Base-by-base conservation (phyloP, 2,888 invertebrate species). In the Gymnoscelis rufifasciata region DNA sequence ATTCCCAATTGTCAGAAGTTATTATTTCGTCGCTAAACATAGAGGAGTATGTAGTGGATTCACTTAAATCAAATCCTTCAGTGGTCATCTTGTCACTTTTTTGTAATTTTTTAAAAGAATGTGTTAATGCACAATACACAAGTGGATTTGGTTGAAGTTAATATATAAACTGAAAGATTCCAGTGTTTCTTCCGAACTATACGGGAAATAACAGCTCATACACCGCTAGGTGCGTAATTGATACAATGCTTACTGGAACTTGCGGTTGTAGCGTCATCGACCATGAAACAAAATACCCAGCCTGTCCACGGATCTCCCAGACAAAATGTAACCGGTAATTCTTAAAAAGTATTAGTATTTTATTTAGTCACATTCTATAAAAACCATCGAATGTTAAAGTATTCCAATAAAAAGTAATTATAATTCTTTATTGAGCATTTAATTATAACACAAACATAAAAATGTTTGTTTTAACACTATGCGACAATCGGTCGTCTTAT, bases 191-290 rank as follows among this genome's bases (percentile, higher is more conserved):
- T 38, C 27, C 60, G 60, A 50, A 56, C 52, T 54, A 66, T 70
- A 74, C 78, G 75, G 80, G 78, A 79, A 82, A 82, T 65, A 68
- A 68, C 56, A 55, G 58, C 51, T 68, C 67, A 74, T 67, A 79
- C 78, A 76, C 65, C 31, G 26, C 36, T 47, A 66, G 66, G 63
- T 35, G 11, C 10, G 7, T 65, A 71, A 66, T 63, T 61, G 63
- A 68, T 71, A 70, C 68, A 64, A 60, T 61, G 53, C 39, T 71
- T 66, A 71, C 64, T 69, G 68, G 72, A 74, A 78, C 74, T 71
- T 79, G 79, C 65, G 78, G 77, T 77, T 52, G 50, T 38, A 55
- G 74, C 82, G 81, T 81, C 80, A 81, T 68, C 57, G 51, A 54
- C 31, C 37, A 40, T 51, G 40, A 47, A 47, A 62, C 54, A 58